These are phyloP conservation scores for Apodemus speciosus DNA, from an alignment of 2,113 vertebrate species.

Conservation along the genomic window DNA sequence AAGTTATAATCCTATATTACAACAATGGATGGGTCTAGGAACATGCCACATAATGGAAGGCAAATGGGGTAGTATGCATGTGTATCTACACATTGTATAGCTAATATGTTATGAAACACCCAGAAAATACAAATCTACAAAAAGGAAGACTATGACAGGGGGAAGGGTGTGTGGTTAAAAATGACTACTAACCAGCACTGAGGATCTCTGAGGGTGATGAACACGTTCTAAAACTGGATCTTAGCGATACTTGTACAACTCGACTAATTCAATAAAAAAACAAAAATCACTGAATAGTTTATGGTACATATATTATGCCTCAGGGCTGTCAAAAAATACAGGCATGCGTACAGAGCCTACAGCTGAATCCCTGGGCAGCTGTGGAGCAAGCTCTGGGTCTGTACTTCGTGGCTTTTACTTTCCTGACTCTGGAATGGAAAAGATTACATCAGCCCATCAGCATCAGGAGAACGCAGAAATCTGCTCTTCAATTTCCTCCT, in stretches of 20 bases:
- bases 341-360: neutral
- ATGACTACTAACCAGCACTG: neutral
- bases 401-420: neutral
- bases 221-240: neutral
- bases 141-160: neutral
- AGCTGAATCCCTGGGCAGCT: slow-evolving; percentile 15
- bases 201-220: neutral
- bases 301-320: neutral
- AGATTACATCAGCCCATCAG: slow-evolving; percentile 69
- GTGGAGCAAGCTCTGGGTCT: neutral
- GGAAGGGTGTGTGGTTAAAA: neutral
- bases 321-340: neutral
- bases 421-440: slow-evolving; percentile 55
- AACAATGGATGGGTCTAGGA: neutral
- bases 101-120: neutral
- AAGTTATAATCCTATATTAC: too few relatives aligned
- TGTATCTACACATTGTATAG: neutral
- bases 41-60: neutral
- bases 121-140: neutral
- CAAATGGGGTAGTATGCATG: neutral
- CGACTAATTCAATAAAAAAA: neutral
- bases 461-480: slow-evolving; percentile 71
- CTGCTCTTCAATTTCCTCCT: slow-evolving; percentile 67
- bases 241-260: neutral
- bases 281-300: neutral